Percentiles rank a stretch among this genome's conserved stretches.
phyloP scores from a whole-genome alignment of 2,888 invertebrate species.

The Melanophora roralis region DNA sequence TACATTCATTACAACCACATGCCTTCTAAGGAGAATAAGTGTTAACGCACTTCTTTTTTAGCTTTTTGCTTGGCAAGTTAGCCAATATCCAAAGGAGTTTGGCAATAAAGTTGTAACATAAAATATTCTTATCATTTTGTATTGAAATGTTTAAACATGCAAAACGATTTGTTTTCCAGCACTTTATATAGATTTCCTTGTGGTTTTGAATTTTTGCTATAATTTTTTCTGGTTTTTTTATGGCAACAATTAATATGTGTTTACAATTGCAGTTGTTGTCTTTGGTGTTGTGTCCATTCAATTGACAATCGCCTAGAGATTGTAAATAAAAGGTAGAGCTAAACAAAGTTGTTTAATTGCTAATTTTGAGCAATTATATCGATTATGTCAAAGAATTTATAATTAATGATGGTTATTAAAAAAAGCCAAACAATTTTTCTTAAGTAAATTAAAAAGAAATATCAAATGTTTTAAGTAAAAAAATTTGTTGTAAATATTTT shows the following conservation, averaged over 20 bases:
- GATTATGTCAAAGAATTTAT: constrained; percentile 43
- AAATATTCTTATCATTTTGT: constrained; percentile 53
- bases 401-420: constrained; percentile 48
- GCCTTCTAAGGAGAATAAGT: not conserved
- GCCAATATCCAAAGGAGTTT: not conserved
- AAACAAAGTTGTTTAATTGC: constrained; percentile 48
- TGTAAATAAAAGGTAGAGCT: constrained; percentile 21
- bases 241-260: constrained; percentile 35
- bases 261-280: not conserved
- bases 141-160: constrained; percentile 59
- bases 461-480: too few species aligned
- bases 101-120: constrained; percentile 6
- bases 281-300: not conserved
- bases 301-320: constrained; percentile 35
- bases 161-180: constrained; percentile 60
- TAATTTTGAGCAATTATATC: constrained; percentile 49
- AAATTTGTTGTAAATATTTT: too few species aligned
- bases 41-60: constrained; percentile 50
- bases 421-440: not conserved
- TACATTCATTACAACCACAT: not conserved
- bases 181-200: constrained; percentile 47
- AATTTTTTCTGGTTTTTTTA: constrained; percentile 34
- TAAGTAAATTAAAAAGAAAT: not conserved
- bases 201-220: constrained; percentile 3
- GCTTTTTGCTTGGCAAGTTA: not conserved